Percentiles rank a stretch among this genome's conserved stretches.
Evolutionary conservation across 2,888 invertebrate genomes (phyloP).

Genomic region (Furcula furcula): DNA sequence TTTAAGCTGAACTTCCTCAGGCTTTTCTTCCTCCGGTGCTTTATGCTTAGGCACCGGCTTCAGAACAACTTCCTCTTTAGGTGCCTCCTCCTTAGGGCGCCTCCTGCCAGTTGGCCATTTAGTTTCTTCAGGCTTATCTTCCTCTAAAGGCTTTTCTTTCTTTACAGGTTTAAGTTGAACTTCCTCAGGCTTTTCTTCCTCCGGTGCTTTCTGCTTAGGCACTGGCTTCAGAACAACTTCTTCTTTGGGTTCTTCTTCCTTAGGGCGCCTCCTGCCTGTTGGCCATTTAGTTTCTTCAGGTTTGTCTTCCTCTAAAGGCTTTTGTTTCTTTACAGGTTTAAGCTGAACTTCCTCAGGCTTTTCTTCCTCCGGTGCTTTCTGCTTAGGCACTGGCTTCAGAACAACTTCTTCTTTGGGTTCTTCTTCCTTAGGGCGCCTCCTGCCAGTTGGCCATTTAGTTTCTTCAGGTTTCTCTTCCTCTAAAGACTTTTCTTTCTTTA

Average conservation of each 20-base stretch:
- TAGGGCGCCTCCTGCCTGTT: conserved; percentile 44
- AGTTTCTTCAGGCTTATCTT: conserved; percentile 38
- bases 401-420: conserved; percentile 45
- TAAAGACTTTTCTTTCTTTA: conserved; percentile 24
- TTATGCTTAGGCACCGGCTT: conserved; percentile 57
- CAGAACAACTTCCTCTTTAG: conserved; percentile 47
- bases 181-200: conserved; percentile 46
- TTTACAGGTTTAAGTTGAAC: conserved; percentile 34
- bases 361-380: conserved; percentile 40
- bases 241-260: conserved; percentile 50
- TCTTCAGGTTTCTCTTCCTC: conserved; percentile 53
- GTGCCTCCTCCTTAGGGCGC: conserved; percentile 36
- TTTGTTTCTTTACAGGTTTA: conserved; percentile 41
- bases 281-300: conserved; percentile 42
- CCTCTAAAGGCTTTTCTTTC: conserved; percentile 37
- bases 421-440: conserved; percentile 36
- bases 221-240: conserved; percentile 71
- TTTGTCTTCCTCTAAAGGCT: conserved; percentile 33
- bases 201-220: conserved; percentile 39
- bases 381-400: conserved; percentile 57
- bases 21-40: conserved; percentile 45
- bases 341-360: conserved; percentile 56
- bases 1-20: conserved; percentile 48
- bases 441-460: conserved; percentile 39
- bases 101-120: conserved; percentile 41